Conservation (phyloP, 2,888 invertebrate species). For the Mycalesis mineus region DNA sequence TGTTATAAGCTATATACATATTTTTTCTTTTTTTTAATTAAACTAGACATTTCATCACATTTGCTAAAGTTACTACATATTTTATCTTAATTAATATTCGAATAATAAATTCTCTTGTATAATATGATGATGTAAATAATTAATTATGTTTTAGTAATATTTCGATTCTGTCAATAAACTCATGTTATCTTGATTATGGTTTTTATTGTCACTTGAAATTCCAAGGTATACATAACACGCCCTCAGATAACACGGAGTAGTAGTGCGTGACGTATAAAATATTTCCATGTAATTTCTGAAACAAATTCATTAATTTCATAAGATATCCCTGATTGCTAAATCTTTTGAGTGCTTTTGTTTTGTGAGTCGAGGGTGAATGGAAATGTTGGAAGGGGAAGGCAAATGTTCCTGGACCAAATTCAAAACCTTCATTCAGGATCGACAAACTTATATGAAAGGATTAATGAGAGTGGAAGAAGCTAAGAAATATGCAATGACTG, state of each 20-base stretch:
- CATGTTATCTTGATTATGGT: conserved; percentile 13
- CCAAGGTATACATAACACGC: conserved; percentile 95
- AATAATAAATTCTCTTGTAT: conserved; percentile 15
- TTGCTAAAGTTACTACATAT: not conserved
- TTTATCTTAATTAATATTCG: not conserved
- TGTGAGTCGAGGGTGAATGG: too few relatives aligned
- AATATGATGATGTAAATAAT: conserved; percentile 10
- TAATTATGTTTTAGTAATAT: conserved; percentile 12
- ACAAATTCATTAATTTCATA: conserved; percentile 33
- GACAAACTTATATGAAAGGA: too few relatives aligned
- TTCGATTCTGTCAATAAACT: conserved; percentile 23
- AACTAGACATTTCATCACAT: conserved; percentile 8
- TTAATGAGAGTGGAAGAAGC: too few relatives aligned
- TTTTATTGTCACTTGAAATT: conserved; percentile 81
- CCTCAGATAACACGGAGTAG: conserved; percentile 93
- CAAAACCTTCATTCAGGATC: too few relatives aligned
- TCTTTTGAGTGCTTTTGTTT: too few relatives aligned
- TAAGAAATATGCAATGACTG: too few relatives aligned
- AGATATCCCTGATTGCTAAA: too few relatives aligned
- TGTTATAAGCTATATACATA: conserved; percentile 9
- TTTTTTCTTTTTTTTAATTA: not conserved
- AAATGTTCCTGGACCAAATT: too few relatives aligned
- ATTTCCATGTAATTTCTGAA: conserved; percentile 80
- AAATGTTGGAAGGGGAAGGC: too few relatives aligned
- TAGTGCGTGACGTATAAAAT: conserved; percentile 91